phyloP scores from a whole-genome alignment of 2,113 vertebrate genomes.

The Galbula dea region DNA sequence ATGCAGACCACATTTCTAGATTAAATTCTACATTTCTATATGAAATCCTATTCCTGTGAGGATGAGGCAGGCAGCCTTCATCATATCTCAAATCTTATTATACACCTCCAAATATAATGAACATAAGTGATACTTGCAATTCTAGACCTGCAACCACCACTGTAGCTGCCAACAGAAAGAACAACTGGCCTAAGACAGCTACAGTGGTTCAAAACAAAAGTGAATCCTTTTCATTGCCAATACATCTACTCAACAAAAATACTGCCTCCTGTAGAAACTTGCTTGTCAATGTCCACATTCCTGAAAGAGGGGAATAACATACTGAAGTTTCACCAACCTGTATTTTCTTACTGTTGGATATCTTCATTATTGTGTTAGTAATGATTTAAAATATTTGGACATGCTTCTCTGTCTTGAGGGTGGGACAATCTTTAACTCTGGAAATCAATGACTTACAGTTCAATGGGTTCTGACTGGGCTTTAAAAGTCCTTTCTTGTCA shows the following conservation, averaged over 20 bases:
- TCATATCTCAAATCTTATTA: neutral
- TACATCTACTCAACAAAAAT: neutral
- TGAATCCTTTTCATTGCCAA: neutral
- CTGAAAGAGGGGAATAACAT: neutral
- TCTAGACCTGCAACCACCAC: neutral
- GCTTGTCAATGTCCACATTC: neutral
- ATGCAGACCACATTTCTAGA: neutral
- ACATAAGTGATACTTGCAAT: neutral
- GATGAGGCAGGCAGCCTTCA: neutral
- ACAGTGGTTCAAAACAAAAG: neutral
- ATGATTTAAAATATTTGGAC: neutral
- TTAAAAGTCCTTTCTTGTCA: neutral
- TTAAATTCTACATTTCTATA: neutral
- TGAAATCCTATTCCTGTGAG: neutral
- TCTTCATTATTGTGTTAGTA: neutral
- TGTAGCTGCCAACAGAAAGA: neutral
- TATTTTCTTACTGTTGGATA: neutral
- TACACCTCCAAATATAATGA: rapidly evolving
- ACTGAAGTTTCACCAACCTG: neutral
- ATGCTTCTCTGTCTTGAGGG: neutral
- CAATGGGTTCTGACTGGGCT: too few species aligned
- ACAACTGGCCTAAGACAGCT: neutral
- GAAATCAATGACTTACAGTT: neutral
- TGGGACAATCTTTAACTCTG: neutral
- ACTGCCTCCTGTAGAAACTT: neutral